Base-by-base conservation (phyloP, 2,888 invertebrate species). In the Drosophila neutralis region DNA sequence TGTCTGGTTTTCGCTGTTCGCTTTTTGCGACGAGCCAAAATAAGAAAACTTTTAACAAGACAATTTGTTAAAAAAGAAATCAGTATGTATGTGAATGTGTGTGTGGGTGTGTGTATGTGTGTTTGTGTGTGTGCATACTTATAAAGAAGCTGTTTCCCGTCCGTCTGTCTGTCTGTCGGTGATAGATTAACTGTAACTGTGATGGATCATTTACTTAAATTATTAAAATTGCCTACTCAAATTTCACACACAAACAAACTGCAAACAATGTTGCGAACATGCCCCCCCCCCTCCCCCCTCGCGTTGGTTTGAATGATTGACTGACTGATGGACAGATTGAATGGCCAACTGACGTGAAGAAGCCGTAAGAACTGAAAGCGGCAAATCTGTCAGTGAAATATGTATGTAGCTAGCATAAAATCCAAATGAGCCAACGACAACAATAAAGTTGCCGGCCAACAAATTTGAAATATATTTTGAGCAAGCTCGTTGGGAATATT, bases 161-260 rank as follows among this genome's bases (percentile, higher is more conserved):
- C 63, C 58, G 27, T 33, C 33, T 10, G 31, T 49, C 61, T 66
- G 27, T 15, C 87, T 82, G 81, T 79, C 78, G 75, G 73, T 90
- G 92, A 90, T 89, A 88, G 87, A 92, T 91, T 90, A 87, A 89
- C 90, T 90, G 91, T 90, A 87, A 90, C 91, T 82, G 91, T 91
- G 92, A 91, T 91, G 91, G 92, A 91, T 91, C 92, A 91, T 92
- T 91, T 90, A 89, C 90, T 89, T 86, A 89, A 91, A 91, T 87
- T 91, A 87, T 89, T 91, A 89, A 82, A 87, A 87, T 87, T 78
- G 83, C 87, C 83, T 76, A 77, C 82, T 83, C 91, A 84, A 90
- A 87, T 87, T 87, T 89, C 76, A 79, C 73, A 87, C 70, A 69
- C 70, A 83, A 74, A 69, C 40, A 65, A 35, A 38, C 51, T 40